Conservation (phyloP, 2,888 invertebrate genomes). For the Ormyrus pomaceus region DNA sequence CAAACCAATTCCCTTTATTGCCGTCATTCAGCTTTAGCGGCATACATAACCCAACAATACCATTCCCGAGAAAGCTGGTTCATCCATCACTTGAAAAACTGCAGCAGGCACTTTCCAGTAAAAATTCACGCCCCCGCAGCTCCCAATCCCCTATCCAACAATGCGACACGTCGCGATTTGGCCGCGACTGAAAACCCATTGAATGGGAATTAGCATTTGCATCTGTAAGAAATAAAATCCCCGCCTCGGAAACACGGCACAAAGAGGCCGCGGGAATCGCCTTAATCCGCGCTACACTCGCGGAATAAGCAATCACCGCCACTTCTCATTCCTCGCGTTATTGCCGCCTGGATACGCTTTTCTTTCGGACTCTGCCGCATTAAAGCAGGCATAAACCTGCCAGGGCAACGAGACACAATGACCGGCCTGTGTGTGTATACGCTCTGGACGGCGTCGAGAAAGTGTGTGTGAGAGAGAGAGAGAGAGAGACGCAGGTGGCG, state of each 20-base stretch:
- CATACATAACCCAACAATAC: no score
- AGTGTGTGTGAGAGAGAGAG: no score
- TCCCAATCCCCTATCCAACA: no score
- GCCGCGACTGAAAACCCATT: background rate
- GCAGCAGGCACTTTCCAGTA: no score
- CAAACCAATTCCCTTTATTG: no score
- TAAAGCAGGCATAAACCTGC: conserved; percentile 37
- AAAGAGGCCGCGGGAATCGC: background rate
- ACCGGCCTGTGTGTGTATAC: background rate
- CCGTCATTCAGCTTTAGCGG: no score
- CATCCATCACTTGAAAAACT: no score
- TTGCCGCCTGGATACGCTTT: conserved; percentile 8
- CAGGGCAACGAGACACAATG: conserved; percentile 11
- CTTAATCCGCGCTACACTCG: conserved; percentile 39
- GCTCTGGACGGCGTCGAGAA: no score
- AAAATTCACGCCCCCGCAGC: no score
- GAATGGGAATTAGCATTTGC: conserved; percentile 40
- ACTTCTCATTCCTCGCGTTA: conserved; percentile 59
- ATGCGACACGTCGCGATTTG: no score
- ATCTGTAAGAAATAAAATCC: conserved; percentile 37
- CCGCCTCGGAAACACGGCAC: background rate
- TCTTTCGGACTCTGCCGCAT: conserved; percentile 19
- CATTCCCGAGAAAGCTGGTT: no score
- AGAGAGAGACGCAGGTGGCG: conserved; percentile 60
- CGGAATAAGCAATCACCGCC: conserved; percentile 67